phyloP scores from a whole-genome alignment of 2,888 invertebrate species.

The Caenorhabditis angaria region DNA sequence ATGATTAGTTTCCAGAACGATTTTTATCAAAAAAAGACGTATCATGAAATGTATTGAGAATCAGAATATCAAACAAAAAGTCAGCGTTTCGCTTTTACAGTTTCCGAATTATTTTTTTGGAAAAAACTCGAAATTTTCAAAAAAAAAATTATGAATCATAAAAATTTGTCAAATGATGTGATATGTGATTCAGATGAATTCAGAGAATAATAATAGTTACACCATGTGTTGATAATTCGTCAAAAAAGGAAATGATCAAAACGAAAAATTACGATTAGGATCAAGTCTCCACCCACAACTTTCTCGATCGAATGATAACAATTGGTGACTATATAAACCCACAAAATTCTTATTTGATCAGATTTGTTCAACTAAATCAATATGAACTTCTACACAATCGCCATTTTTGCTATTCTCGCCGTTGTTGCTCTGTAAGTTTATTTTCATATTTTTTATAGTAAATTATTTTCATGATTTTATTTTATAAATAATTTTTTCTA shows the following conservation, averaged over 20 bases:
- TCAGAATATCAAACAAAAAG: no score
- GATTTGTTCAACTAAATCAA: not conserved
- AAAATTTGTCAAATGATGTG: no score
- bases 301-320: not conserved
- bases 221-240: not conserved
- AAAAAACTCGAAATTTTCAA: no score
- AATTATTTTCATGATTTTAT: not conserved
- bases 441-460: not conserved
- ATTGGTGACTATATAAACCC: not conserved
- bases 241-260: not conserved
- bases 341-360: not conserved
- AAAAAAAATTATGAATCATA: no score
- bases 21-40: no score
- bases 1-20: no score
- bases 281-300: not conserved
- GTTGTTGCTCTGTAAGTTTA: constrained; percentile 40
- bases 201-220: no score
- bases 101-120: no score
- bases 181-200: no score
- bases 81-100: no score
- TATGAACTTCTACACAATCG: constrained; percentile 38
- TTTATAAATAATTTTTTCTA: constrained; percentile 5
- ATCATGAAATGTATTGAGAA: no score
- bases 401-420: constrained; percentile 38
- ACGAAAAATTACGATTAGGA: not conserved